Percentiles rank a stretch among this genome's conserved stretches.
Evolutionary conservation across 2,888 invertebrate species (phyloP).

Genomic region (Vannuccia rotundouncinata): DNA sequence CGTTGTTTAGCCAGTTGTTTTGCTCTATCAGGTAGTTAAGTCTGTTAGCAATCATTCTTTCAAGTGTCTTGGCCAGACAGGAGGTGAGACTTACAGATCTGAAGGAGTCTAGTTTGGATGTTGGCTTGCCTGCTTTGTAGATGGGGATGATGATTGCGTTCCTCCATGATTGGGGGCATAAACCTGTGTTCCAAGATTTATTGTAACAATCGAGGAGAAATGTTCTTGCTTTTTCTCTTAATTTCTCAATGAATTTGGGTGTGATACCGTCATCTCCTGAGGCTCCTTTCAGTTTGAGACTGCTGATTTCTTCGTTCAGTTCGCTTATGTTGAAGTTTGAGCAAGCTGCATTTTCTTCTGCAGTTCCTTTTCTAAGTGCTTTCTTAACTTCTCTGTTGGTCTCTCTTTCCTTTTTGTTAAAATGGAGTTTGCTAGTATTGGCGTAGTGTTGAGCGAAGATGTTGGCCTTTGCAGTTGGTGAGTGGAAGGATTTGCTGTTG

Average conservation of each 20-base stretch:
- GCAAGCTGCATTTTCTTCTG: too few relatives aligned
- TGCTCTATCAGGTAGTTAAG: background rate
- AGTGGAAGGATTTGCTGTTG: background rate
- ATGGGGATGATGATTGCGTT: background rate
- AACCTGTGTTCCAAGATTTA: background rate
- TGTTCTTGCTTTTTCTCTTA: background rate
- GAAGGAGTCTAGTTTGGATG: background rate
- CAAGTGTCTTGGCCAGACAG: background rate
- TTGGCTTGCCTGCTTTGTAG: background rate
- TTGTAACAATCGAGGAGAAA: background rate
- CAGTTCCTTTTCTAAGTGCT: background rate
- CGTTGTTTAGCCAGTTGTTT: background rate
- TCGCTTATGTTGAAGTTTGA: background rate
- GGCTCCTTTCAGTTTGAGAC: background rate
- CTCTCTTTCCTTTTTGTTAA: background rate
- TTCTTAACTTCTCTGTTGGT: background rate
- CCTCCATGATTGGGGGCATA: background rate
- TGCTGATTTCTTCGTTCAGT: background rate
- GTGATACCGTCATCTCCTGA: background rate
- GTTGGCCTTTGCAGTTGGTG: conserved; percentile 12
- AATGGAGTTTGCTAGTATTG: background rate
- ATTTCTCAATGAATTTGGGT: background rate
- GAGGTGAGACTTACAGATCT: background rate
- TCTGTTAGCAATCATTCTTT: conserved; percentile 5
- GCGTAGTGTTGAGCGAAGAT: background rate